Evolutionary conservation across 2,113 vertebrate genomes (phyloP).

Genomic region (Ovis aries): DNA sequence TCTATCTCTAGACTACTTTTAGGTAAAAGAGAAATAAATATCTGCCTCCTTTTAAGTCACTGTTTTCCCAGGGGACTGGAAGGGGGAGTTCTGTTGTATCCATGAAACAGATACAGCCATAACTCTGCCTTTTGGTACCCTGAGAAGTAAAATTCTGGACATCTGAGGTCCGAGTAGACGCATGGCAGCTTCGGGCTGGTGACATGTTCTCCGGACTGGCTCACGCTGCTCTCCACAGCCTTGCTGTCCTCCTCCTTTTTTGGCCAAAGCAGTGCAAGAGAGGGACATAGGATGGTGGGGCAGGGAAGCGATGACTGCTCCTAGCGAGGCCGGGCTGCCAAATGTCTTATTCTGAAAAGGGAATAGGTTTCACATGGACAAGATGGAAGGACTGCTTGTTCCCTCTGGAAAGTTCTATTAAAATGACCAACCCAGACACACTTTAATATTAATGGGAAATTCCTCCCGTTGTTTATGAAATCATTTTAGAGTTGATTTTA

Average conservation of each 20-base stretch:
- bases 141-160: not conserved
- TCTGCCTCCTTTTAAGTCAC: not conserved
- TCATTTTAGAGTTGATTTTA: conserved; percentile 71
- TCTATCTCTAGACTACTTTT: not conserved
- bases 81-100: not conserved
- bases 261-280: conserved; percentile 57
- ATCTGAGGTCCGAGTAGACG: not conserved
- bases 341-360: conserved; percentile 76
- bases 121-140: not conserved
- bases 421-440: conserved; percentile 77
- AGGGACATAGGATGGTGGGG: conserved; percentile 45
- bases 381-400: conserved; percentile 79
- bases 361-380: conserved; percentile 72
- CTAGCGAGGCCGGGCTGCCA: conserved; percentile 71
- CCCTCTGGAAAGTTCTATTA: conserved; percentile 82
- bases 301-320: conserved; percentile 72
- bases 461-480: conserved; percentile 80
- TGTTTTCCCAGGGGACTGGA: not conserved
- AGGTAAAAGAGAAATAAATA: not conserved
- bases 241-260: not conserved
- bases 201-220: not conserved
- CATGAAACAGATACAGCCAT: not conserved
- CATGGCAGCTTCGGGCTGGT: not conserved
- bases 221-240: not conserved
- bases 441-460: conserved; percentile 82